phyloP scores from a whole-genome alignment of 2,797 vertebrate genomes.

The Aplochiton taeniatus region DNA sequence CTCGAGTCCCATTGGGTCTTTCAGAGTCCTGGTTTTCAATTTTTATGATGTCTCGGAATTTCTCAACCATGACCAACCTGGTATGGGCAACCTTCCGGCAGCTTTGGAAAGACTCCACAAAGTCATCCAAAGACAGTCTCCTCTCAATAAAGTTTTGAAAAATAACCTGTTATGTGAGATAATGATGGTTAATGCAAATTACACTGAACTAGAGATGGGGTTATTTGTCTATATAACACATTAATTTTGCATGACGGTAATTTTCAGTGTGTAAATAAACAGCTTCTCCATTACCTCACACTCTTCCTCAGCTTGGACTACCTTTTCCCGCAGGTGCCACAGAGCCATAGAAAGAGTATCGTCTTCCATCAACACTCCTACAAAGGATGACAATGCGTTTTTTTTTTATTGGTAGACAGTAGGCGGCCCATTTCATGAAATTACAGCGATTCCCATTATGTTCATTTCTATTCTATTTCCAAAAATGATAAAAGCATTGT shows the following conservation, averaged over 20 bases:
- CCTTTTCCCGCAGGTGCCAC: constrained; percentile 39
- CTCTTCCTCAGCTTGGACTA: constrained; percentile 37
- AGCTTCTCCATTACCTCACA: constrained; percentile 48
- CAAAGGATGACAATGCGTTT: constrained; percentile 4
- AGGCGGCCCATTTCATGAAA: too few species aligned
- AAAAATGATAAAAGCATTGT: too few species aligned
- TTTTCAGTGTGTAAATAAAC: not conserved
- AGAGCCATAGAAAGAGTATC: constrained; percentile 33
- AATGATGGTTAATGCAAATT: not conserved
- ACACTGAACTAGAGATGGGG: not conserved
- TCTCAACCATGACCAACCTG: constrained; percentile 48
- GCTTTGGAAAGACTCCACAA: constrained; percentile 50
- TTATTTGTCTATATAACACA: constrained; percentile 3
- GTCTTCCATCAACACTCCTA: constrained; percentile 30
- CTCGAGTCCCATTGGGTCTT: constrained; percentile 8
- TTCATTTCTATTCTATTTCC: too few species aligned
- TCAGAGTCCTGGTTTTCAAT: not conserved
- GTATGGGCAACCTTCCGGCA: constrained; percentile 46
- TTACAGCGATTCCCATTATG: too few species aligned
- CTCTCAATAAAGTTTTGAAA: constrained; percentile 53
- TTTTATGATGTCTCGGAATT: constrained; percentile 43
- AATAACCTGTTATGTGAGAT: constrained; percentile 44
- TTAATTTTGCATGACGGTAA: not conserved
- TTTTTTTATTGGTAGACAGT: not conserved
- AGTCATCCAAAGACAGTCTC: constrained; percentile 37